Conservation (phyloP, 1,140 invertebrate genomes). For the Eciton burchellii region DNA sequence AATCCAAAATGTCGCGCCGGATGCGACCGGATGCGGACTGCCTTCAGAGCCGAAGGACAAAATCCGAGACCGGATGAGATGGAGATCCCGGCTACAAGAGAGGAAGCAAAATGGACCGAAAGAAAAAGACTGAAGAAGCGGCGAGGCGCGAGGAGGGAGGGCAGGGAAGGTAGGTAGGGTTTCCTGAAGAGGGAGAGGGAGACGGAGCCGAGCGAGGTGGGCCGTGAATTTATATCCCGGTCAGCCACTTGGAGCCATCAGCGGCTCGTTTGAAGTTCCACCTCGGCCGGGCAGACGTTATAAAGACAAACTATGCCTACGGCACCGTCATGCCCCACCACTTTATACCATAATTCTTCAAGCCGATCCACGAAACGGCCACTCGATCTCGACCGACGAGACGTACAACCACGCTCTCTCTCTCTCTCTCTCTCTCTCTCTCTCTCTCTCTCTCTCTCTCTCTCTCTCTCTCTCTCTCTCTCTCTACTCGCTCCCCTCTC, state of each 20-base stretch:
- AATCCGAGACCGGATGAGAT: constrained; percentile 41
- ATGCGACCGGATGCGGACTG: constrained; percentile 15
- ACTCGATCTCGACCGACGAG: constrained; percentile 68
- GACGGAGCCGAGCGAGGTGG: constrained; percentile 77
- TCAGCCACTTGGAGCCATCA: constrained; percentile 85
- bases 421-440: constrained; percentile 65
- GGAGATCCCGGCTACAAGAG: neutral
- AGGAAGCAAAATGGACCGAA: constrained; percentile 59
- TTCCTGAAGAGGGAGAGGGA: constrained; percentile 43
- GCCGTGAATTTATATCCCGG: constrained; percentile 84
- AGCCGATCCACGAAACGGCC: constrained; percentile 76
- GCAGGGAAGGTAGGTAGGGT: constrained; percentile 24
- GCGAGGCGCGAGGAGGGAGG: constrained; percentile 67
- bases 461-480: constrained; percentile 44
- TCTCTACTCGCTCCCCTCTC: no score
- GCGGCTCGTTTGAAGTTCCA: constrained; percentile 85
- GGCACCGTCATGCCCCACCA: constrained; percentile 84
- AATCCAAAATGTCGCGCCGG: neutral
- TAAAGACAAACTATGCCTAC: constrained; percentile 86
- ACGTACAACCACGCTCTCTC: constrained; percentile 69
- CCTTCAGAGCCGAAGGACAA: constrained; percentile 42
- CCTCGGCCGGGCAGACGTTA: constrained; percentile 83
- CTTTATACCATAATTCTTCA: constrained; percentile 84
- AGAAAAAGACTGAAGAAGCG: constrained; percentile 71
- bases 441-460: constrained; percentile 67